Percentiles rank a stretch among this genome's conserved stretches.
Evolutionary conservation across 2,888 invertebrate species (phyloP).

Genomic region (Priocnemis perturbator): DNA sequence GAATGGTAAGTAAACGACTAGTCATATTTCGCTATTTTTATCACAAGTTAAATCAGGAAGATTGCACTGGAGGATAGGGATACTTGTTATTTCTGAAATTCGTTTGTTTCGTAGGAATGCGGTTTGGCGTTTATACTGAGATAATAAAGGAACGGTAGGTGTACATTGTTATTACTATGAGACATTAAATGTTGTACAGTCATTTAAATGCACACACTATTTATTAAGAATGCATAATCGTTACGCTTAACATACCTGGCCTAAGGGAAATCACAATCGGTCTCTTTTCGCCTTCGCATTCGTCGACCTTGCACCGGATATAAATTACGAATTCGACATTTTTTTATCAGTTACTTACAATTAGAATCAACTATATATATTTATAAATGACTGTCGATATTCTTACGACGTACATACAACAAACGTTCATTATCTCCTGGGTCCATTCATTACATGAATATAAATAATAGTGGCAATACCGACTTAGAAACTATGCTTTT

Average conservation of each 20-base stretch:
- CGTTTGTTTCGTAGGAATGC: no score
- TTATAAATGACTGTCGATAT: slow-evolving; percentile 65
- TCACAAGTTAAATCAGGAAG: no score
- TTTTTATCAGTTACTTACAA: slow-evolving; percentile 63
- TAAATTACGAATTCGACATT: slow-evolving; percentile 62
- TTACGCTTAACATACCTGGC: slow-evolving; percentile 72
- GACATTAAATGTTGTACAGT: slow-evolving; percentile 8
- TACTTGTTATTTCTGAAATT: no score
- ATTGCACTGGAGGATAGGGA: no score
- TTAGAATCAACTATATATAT: slow-evolving; percentile 65
- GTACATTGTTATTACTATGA: no score
- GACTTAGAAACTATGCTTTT: slow-evolving; percentile 69
- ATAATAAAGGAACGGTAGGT: no score
- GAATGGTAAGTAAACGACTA: no score
- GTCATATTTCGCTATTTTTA: no score
- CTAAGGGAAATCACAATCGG: slow-evolving; percentile 73
- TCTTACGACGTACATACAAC: slow-evolving; percentile 68
- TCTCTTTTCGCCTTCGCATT: slow-evolving; percentile 40
- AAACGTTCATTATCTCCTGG: slow-evolving; percentile 65
- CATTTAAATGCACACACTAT: slow-evolving; percentile 72
- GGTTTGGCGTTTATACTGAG: no score
- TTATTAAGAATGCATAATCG: slow-evolving; percentile 74
- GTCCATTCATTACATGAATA: slow-evolving; percentile 69
- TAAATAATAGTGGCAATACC: slow-evolving; percentile 72
- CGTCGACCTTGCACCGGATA: slow-evolving; percentile 65